Conservation (phyloP, 2,888 invertebrate species). For the Apantesis nais region DNA sequence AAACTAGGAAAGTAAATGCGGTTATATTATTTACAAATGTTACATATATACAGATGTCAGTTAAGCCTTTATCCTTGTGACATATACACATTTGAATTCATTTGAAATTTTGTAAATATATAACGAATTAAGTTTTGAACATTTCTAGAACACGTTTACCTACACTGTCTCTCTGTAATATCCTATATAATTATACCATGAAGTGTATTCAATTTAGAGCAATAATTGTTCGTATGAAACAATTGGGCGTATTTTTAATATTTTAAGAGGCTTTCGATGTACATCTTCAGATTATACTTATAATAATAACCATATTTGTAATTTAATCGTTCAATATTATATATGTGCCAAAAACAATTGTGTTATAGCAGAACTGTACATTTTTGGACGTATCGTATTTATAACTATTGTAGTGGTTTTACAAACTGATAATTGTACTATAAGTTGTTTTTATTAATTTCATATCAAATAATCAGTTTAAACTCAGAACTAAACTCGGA, state of each 20-base stretch:
- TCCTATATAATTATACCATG: background rate
- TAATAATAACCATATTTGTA: conserved; percentile 22
- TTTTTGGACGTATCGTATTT: background rate
- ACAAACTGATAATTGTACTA: background rate
- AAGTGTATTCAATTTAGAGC: conserved; percentile 14
- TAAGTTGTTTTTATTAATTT: background rate
- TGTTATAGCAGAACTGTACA: conserved; percentile 24
- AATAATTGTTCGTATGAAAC: conserved; percentile 1
- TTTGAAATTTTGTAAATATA: background rate
- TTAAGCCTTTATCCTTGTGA: background rate
- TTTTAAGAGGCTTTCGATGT: conserved; percentile 49
- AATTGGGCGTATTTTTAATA: conserved; percentile 1
- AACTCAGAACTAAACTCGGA: background rate
- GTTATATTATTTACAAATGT: background rate
- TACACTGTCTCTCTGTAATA: background rate
- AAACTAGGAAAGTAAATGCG: background rate
- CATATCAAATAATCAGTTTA: background rate
- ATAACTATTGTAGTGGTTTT: background rate
- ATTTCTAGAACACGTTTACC: background rate
- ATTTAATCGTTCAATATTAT: conserved; percentile 45
- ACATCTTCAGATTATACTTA: conserved; percentile 28
- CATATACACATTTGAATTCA: background rate
- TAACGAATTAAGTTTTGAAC: background rate
- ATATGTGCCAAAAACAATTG: conserved; percentile 60
- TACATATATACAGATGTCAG: background rate